These are phyloP conservation scores for Setophaga kirtlandii DNA, from an alignment of 2,113 vertebrate species.

Conservation along the genomic window DNA sequence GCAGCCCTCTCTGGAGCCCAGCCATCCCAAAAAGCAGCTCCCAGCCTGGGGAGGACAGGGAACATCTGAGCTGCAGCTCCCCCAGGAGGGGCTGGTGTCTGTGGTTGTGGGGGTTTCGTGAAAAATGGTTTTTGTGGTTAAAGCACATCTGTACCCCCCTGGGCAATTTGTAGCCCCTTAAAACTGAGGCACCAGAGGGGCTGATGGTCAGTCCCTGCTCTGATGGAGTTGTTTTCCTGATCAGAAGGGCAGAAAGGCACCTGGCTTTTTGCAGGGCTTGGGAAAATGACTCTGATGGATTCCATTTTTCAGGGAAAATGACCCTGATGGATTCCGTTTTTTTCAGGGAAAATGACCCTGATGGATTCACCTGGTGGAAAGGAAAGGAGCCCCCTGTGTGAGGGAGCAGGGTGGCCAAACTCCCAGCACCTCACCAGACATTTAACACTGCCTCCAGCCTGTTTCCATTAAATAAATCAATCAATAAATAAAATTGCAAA, in stretches of 20 bases:
- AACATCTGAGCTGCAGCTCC: background rate
- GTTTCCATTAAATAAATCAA: fast-evolving
- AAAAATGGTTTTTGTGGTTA: background rate
- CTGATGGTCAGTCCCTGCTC: background rate
- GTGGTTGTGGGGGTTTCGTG: background rate
- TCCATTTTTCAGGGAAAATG: no score
- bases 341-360: no score
- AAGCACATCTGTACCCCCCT: background rate
- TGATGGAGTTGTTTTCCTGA: background rate
- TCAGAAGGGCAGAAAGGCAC: background rate
- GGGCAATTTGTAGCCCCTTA: background rate
- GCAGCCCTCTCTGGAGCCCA: background rate
- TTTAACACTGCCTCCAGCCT: background rate
- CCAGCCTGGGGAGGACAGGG: fast-evolving
- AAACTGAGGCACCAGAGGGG: background rate
- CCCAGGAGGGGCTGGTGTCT: fast-evolving
- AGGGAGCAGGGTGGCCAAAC: background rate
- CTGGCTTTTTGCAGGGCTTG: background rate
- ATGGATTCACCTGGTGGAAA: background rate
- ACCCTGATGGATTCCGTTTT: background rate
- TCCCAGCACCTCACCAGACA: background rate
- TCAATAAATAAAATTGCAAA: fast-evolving
- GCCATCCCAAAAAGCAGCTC: background rate
- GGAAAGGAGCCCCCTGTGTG: background rate
- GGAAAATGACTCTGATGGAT: background rate